Evolutionary conservation across 2,113 vertebrate species (phyloP).

Genomic region (Perognathus longimembris): DNA sequence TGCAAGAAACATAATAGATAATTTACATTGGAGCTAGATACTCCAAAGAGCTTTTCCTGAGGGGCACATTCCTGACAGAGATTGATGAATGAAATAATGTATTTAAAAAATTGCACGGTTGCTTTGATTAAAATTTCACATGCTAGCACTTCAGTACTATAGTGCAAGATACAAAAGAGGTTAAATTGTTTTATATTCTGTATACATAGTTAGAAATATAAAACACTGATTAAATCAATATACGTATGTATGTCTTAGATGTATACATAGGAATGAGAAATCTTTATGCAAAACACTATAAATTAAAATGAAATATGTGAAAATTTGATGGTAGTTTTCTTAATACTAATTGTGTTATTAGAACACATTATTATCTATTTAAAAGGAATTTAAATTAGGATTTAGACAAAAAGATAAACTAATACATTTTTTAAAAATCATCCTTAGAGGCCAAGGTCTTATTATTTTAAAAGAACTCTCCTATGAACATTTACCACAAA

Average conservation of each 20-base stretch:
- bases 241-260: neutral
- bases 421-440: neutral
- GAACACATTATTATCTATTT: neutral
- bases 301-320: constrained; percentile 1
- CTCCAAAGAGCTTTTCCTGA: neutral
- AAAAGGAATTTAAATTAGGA: neutral
- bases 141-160: neutral
- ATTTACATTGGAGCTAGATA: neutral
- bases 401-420: constrained; percentile 21
- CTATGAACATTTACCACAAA: neutral
- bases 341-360: neutral
- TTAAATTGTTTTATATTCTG: neutral
- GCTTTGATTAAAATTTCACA: neutral
- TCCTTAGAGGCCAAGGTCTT: neutral
- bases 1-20: neutral
- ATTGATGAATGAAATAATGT: neutral
- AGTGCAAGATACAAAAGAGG: neutral
- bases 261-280: neutral
- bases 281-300: neutral
- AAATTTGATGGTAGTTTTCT: neutral
- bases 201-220: neutral
- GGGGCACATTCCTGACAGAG: neutral
- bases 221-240: neutral
- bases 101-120: neutral
- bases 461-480: neutral